These are phyloP conservation scores for Holcopasites calliopsidis DNA, from an alignment of 1,140 invertebrate genomes.

Conservation along the genomic window DNA sequence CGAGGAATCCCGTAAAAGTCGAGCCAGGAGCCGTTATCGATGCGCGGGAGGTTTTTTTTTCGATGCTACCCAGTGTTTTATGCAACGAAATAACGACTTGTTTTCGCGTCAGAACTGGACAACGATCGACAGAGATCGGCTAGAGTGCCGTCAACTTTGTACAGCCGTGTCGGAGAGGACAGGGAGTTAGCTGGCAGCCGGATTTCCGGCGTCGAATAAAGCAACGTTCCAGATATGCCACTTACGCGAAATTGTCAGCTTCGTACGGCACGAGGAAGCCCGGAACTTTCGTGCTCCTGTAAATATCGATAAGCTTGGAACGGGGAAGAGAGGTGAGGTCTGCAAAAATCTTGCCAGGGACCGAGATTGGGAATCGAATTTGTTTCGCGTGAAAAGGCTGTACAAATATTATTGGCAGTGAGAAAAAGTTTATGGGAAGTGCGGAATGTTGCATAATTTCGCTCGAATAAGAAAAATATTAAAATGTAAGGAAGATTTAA, in stretches of 20 bases:
- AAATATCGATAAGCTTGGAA: neutral
- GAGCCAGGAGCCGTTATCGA: neutral
- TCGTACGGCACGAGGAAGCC: neutral
- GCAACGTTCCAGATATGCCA: slow-evolving; percentile 38
- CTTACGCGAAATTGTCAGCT: slow-evolving; percentile 42
- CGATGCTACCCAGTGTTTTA: slow-evolving; percentile 7
- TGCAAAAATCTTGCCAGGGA: no score
- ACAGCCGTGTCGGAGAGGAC: neutral
- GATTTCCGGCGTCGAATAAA: slow-evolving; percentile 32
- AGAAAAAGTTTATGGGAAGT: neutral
- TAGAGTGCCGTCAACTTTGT: slow-evolving; percentile 16
- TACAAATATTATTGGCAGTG: no score
- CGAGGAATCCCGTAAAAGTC: neutral
- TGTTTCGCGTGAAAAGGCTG: no score
- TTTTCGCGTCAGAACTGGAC: slow-evolving; percentile 9
- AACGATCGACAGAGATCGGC: neutral
- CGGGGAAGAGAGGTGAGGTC: accelerated
- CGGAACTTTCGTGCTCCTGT: neutral
- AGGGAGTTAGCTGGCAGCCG: neutral
- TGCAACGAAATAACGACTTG: slow-evolving; percentile 10
- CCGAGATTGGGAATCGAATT: no score
- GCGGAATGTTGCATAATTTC: no score
- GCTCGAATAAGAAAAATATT: no score
- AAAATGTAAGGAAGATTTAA: no score
- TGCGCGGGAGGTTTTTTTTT: slow-evolving; percentile 14